Evolutionary conservation across 2,113 vertebrate species (phyloP).

Genomic region (Puntigrus tetrazona): DNA sequence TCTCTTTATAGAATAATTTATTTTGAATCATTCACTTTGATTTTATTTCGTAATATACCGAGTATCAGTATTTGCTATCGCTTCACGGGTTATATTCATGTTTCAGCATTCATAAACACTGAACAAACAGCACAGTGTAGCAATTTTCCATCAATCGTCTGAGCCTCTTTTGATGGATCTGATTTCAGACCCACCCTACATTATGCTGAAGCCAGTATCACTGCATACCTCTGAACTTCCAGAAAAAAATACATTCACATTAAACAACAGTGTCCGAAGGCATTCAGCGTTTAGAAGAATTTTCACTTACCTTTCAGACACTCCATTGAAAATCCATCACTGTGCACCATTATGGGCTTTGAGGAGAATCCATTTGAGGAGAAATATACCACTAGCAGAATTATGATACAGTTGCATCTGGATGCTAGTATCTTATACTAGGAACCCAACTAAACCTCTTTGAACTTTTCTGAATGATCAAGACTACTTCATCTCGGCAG

Average conservation of each 20-base stretch:
- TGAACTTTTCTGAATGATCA: neutral
- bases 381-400: neutral
- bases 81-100: neutral
- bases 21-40: neutral
- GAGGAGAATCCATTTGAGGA: neutral
- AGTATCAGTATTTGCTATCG: neutral
- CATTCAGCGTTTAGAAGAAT: neutral
- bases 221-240: neutral
- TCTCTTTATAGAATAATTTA: neutral
- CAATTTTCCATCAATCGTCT: neutral
- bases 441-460: neutral
- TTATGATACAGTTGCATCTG: neutral
- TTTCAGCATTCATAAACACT: neutral
- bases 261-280: neutral
- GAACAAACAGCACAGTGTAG: neutral
- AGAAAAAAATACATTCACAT: neutral
- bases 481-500: neutral
- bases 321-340: neutral
- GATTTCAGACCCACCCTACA: slow-evolving; percentile 51
- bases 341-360: neutral
- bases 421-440: neutral
- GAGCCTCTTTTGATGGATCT: neutral
- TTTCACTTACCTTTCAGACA: slow-evolving; percentile 4
- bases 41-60: neutral
- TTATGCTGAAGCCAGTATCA: neutral